phyloP scores from a whole-genome alignment of 2,797 vertebrate genomes.

The Percopsis omiscomaycus region DNA sequence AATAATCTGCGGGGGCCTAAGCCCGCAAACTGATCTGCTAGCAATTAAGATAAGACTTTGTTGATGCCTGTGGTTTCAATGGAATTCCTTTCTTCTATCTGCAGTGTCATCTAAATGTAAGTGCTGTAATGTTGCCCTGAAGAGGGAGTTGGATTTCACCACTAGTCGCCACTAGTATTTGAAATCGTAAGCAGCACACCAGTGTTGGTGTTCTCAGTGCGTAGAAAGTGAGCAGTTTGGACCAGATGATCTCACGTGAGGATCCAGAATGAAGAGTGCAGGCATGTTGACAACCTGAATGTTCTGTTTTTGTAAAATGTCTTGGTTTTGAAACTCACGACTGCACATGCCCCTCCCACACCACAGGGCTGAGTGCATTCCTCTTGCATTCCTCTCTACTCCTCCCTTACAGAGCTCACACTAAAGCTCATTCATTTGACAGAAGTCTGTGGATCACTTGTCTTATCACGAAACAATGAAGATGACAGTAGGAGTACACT shows the following conservation, averaged over 20 bases:
- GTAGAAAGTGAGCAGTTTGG: too few species aligned
- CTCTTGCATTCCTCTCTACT: too few species aligned
- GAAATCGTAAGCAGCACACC: too few species aligned
- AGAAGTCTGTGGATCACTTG: too few species aligned
- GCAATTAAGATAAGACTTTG: conserved; percentile 70
- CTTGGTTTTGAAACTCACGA: too few species aligned
- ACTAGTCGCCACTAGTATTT: not conserved
- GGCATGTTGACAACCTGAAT: too few species aligned
- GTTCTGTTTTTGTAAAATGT: too few species aligned
- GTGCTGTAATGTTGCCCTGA: conserved; percentile 28
- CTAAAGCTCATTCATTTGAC: not conserved
- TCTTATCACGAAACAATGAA: not conserved
- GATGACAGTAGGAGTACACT: conserved; percentile 5
- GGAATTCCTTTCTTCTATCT: conserved; percentile 52
- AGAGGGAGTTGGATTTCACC: conserved; percentile 31
- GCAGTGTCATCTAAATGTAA: conserved; percentile 45
- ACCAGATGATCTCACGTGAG: too few species aligned
- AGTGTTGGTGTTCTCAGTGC: too few species aligned
- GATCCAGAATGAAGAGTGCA: too few species aligned
- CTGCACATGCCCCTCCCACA: too few species aligned
- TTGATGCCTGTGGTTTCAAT: conserved; percentile 68
- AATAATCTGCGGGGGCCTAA: conserved; percentile 42
- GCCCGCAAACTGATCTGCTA: conserved; percentile 56
- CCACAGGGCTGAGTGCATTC: too few species aligned
- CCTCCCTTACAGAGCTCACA: conserved; percentile 1